Conservation (phyloP, 2,888 invertebrate species). For the Pecten maximus region DNA sequence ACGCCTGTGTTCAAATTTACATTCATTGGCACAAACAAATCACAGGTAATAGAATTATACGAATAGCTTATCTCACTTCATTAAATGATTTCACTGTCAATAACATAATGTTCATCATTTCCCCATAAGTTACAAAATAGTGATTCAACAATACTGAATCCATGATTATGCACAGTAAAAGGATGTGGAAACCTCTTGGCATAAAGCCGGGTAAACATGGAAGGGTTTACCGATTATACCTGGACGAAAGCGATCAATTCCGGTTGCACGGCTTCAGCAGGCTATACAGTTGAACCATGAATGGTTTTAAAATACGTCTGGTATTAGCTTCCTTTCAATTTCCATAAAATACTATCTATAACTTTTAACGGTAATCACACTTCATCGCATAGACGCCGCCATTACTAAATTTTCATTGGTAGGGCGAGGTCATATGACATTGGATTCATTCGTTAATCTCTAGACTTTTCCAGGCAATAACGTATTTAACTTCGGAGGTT, state of each 20-base stretch:
- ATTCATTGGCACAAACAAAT: too few relatives aligned
- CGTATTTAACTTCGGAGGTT: background rate
- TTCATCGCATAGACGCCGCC: constrained; percentile 70
- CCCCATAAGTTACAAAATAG: background rate
- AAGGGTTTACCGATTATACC: background rate
- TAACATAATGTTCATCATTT: background rate
- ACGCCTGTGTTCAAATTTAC: too few relatives aligned
- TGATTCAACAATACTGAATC: background rate
- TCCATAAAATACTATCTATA: background rate
- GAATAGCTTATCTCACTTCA: background rate
- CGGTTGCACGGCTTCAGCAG: background rate
- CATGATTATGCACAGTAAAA: background rate
- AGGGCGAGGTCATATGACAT: constrained; percentile 43
- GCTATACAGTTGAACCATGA: background rate
- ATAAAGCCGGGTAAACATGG: constrained; percentile 8
- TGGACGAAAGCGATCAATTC: constrained; percentile 25
- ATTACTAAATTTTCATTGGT: constrained; percentile 74
- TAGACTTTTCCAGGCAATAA: background rate
- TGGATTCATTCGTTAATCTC: background rate
- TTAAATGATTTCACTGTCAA: background rate
- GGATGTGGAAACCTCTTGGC: background rate
- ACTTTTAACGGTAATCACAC: constrained; percentile 19
- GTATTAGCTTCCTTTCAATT: background rate
- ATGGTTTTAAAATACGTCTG: background rate
- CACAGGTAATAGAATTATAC: too few relatives aligned